Evolutionary conservation across 2,888 invertebrate species (phyloP).

Genomic region (Rhamnusium bicolor): DNA sequence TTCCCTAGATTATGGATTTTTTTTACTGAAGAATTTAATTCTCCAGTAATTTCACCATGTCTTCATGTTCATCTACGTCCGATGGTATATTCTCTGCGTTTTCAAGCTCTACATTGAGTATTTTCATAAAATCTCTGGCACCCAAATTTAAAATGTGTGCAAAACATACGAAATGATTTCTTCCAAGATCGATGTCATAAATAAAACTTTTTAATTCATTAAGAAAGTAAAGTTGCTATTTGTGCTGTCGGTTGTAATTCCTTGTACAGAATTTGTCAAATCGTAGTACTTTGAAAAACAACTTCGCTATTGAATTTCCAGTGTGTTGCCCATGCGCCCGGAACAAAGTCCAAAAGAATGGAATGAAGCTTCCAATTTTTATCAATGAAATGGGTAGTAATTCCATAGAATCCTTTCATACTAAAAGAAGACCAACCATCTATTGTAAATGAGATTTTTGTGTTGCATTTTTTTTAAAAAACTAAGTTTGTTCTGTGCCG

Average conservation of each 20-base stretch:
- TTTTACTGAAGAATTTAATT: not conserved
- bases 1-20: not conserved
- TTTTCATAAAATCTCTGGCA: conserved; percentile 41
- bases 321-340: conserved; percentile 53
- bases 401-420: conserved; percentile 50
- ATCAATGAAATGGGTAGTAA: conserved; percentile 54
- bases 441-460: conserved; percentile 53
- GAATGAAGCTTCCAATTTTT: conserved; percentile 51
- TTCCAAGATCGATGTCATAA: conserved; percentile 41
- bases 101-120: conserved; percentile 31
- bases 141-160: conserved; percentile 53
- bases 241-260: conserved; percentile 52
- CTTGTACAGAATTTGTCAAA: conserved; percentile 44
- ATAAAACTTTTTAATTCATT: conserved; percentile 40
- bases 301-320: conserved; percentile 49
- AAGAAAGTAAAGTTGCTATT: conserved; percentile 50
- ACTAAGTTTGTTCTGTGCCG: conserved; percentile 29
- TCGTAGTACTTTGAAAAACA: conserved; percentile 41
- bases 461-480: conserved; percentile 41
- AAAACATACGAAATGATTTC: conserved; percentile 53
- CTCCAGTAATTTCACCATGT: not conserved
- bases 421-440: conserved; percentile 55
- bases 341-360: conserved; percentile 53
- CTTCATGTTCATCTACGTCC: not conserved
- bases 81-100: not conserved